phyloP scores from a whole-genome alignment of 2,888 invertebrate species.

The Mesorhabditis belari region DNA sequence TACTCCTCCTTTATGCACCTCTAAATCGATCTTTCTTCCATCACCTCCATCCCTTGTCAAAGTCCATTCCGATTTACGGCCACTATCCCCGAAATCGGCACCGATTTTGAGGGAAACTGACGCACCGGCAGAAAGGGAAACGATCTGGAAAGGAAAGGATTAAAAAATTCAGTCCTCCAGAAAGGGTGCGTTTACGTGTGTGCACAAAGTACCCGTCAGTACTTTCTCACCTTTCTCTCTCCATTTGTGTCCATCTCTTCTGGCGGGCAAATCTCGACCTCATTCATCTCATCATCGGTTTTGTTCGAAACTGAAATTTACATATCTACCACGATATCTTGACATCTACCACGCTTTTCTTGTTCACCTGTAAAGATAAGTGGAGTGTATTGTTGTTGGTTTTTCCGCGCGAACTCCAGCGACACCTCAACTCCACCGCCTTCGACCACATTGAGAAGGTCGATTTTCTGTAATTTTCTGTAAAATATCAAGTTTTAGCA shows the following conservation, averaged over 20 bases:
- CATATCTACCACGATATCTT: not conserved
- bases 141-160: slow-evolving; percentile 1
- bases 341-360: not conserved
- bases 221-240: slow-evolving; percentile 4
- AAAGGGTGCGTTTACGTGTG: not conserved
- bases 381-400: slow-evolving; percentile 22
- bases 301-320: slow-evolving; percentile 12
- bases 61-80: slow-evolving; percentile 18
- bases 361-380: slow-evolving; percentile 11
- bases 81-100: slow-evolving; percentile 20
- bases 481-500: not conserved
- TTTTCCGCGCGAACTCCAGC: slow-evolving; percentile 13
- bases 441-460: slow-evolving; percentile 23
- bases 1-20: slow-evolving; percentile 5
- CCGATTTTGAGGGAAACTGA: slow-evolving; percentile 8
- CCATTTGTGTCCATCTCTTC: slow-evolving; percentile 17
- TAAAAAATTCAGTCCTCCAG: too few species aligned
- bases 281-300: slow-evolving; percentile 7
- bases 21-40: slow-evolving; percentile 15
- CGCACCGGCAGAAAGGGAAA: slow-evolving; percentile 5
- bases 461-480: not conserved
- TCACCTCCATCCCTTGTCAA: slow-evolving; percentile 10
- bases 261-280: slow-evolving; percentile 10
- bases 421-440: slow-evolving; percentile 17
- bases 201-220: not conserved